These are phyloP conservation scores for Elegia similella DNA, from an alignment of 2,888 invertebrate genomes.

Conservation along the genomic window DNA sequence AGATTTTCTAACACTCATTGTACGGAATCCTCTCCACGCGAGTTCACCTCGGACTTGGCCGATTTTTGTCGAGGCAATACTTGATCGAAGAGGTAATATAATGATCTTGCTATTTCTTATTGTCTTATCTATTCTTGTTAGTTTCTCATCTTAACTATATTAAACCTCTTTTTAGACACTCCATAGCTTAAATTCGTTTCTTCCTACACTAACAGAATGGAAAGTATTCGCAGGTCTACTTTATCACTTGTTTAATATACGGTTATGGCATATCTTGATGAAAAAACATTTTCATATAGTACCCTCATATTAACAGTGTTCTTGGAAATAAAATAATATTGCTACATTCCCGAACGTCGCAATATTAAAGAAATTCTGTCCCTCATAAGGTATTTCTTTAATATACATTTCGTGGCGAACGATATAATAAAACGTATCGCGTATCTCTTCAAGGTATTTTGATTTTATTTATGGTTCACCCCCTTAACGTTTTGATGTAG, in stretches of 20 bases:
- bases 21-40: no score
- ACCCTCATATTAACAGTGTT: background rate
- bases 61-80: no score
- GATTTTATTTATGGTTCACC: conserved; percentile 29
- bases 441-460: conserved; percentile 24
- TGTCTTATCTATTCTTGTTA: no score
- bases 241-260: background rate
- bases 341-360: background rate
- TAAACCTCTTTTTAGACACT: no score
- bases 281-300: background rate
- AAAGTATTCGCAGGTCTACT: background rate
- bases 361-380: conserved; percentile 7
- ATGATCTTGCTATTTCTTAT: no score
- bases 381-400: conserved; percentile 11
- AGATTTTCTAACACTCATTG: no score
- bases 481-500: conserved; percentile 19
- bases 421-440: conserved; percentile 16
- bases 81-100: no score
- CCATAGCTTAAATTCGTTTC: no score
- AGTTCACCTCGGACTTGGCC: no score
- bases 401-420: conserved; percentile 14
- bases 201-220: background rate
- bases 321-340: conserved; percentile 2
- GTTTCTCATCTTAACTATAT: no score
- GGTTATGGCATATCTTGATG: background rate